These are phyloP conservation scores for Distichodus sexfasciatus DNA, from an alignment of 2,797 vertebrate genomes.

Conservation along the genomic window DNA sequence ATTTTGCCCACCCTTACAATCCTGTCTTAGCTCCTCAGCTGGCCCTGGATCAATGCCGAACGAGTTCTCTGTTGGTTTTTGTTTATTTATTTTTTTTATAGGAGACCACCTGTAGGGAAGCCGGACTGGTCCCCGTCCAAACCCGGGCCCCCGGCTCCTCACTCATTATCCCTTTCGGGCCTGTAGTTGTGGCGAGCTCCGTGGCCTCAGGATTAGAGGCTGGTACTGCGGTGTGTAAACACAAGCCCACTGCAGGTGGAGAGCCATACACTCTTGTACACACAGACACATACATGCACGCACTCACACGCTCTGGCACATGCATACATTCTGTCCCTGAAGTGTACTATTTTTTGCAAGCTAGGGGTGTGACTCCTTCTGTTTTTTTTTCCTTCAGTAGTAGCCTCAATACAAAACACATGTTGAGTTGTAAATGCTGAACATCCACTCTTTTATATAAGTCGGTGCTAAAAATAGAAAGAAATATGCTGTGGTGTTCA, in stretches of 20 bases:
- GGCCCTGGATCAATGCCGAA: constrained; percentile 5
- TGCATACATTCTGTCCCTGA: not conserved
- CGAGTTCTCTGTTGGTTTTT: constrained; percentile 30
- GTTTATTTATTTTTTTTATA: constrained; percentile 17
- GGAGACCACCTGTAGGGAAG: constrained; percentile 46
- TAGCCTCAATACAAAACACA: too few relatives aligned
- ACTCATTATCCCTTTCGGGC: constrained; percentile 36
- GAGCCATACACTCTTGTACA: not conserved
- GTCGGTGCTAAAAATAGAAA: too few relatives aligned
- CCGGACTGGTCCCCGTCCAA: constrained; percentile 32
- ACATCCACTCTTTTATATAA: too few relatives aligned
- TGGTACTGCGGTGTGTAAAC: constrained; percentile 34
- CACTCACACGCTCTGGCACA: not conserved
- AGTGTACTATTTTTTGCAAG: not conserved
- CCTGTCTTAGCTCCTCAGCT: constrained; percentile 28
- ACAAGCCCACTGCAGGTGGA: constrained; percentile 45
- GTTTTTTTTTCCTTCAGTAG: too few relatives aligned
- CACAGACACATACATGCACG: not conserved
- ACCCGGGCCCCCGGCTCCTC: constrained; percentile 26
- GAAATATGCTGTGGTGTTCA: too few relatives aligned
- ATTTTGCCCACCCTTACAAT: constrained; percentile 15
- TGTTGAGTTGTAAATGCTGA: too few relatives aligned
- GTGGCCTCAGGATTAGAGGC: constrained; percentile 39
- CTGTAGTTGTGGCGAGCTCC: constrained; percentile 43
- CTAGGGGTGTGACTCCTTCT: not conserved